Base-by-base conservation (phyloP, 2,888 invertebrate species). In the Trichopoda pennipes region DNA sequence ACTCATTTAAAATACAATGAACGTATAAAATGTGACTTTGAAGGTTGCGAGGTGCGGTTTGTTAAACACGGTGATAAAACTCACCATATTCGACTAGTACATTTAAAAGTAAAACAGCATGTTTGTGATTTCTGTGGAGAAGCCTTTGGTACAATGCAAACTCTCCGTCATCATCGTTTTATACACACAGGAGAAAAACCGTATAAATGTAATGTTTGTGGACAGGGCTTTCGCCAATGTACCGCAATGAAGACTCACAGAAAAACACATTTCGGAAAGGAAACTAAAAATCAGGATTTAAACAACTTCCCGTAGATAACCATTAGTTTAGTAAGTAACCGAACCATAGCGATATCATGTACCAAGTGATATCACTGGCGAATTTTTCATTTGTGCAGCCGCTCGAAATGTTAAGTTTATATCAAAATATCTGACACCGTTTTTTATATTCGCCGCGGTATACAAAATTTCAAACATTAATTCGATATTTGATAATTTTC, bases 111-210 rank as follows among this genome's bases (percentile, higher is more conserved):
- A 6, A 85, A 85, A 32, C 85, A 84, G 9, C 83, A 81, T 64
- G 35, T 76, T 19, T 85, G 85, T 58, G 80, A 76, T 60, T 77
- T 82, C 49, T 85, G 85, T 49, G 80, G 82, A 0, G 83, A 85
- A 28, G 81, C 83, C 10, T 85, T 85, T 75, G 84, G 83, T 8
- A 83, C 81, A 9, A 79, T 79, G 53, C 83, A 83, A 44, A 85
- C 85, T 12, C 32, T 85, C 3, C 80, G 85, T 3, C 85, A 85
- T 80, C 85, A 85, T 58, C 75, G 80, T n/a, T 85, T 84, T n/a
- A 81, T 81, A 35, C 85, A 85, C 42, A 85, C 85, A 12, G 85
- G 85, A 0, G 85, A 85, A 60, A 85, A 85, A 60, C 85, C 85
- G 8, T 85, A 85, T 49, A 77, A 82, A 21, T 85, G 85, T 23